These are phyloP conservation scores for Drosophila greeni DNA, from an alignment of 2,888 invertebrate species.

Conservation along the genomic window DNA sequence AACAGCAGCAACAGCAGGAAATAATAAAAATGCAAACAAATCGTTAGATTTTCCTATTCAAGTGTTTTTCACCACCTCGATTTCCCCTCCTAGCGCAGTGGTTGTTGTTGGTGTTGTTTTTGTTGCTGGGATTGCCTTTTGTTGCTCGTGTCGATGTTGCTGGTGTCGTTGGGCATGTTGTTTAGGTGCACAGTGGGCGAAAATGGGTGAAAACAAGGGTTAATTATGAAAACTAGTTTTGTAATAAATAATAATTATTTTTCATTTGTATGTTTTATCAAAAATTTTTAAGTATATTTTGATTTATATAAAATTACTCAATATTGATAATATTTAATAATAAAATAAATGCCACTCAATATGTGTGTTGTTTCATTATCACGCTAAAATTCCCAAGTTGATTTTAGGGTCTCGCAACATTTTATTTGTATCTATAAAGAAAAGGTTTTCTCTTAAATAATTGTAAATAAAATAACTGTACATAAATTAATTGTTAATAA, in stretches of 20 bases:
- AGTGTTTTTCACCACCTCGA: constrained; percentile 50
- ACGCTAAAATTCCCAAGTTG: neutral
- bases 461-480: neutral
- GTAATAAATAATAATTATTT: too few species aligned
- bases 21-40: constrained; percentile 77
- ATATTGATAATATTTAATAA: too few species aligned
- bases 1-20: constrained; percentile 63
- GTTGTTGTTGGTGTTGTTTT: constrained; percentile 32
- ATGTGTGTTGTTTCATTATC: too few species aligned
- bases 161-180: constrained; percentile 43
- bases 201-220: accelerated
- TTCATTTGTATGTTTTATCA: too few species aligned
- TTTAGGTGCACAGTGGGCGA: constrained; percentile 51
- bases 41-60: constrained; percentile 71
- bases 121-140: constrained; percentile 40
- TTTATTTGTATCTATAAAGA: neutral
- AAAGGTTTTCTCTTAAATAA: neutral
- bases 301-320: too few species aligned
- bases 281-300: too few species aligned
- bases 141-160: constrained; percentile 34
- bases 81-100: neutral
- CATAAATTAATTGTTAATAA: neutral
- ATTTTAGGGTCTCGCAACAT: neutral
- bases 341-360: too few species aligned
- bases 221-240: neutral